Evolutionary conservation across 2,888 invertebrate species (phyloP).

Genomic region (Steromphala cineraria): DNA sequence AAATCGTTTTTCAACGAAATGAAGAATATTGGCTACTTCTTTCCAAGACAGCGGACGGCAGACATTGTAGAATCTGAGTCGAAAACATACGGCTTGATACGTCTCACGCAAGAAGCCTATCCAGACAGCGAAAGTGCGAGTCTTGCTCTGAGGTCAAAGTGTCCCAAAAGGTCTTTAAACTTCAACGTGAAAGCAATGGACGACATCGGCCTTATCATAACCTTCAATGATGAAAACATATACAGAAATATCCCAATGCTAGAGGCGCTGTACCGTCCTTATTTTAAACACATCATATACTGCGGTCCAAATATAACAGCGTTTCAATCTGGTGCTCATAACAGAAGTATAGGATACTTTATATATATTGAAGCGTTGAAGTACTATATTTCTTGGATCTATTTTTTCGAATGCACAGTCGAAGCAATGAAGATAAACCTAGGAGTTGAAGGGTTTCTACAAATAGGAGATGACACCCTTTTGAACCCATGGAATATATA

Average conservation of each 20-base stretch:
- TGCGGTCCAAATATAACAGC: neutral
- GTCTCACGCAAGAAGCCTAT: neutral
- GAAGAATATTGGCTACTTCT: neutral
- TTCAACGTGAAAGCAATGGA: neutral
- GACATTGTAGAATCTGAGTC: too few species aligned
- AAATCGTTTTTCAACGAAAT: neutral
- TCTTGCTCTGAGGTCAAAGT: neutral
- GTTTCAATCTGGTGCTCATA: neutral
- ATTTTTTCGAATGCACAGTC: neutral
- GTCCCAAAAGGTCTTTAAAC: neutral
- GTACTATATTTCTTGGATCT: neutral
- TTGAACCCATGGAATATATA: neutral
- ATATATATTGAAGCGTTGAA: neutral
- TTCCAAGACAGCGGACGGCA: neutral
- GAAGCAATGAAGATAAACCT: neutral
- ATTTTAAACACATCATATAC: neutral
- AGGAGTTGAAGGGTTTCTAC: neutral
- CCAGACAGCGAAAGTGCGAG: neutral
- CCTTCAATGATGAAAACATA: neutral
- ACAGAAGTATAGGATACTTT: neutral
- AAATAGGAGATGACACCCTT: neutral
- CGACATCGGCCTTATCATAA: neutral
- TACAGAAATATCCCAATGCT: neutral
- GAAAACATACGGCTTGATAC: too few species aligned
- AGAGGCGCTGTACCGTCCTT: neutral